These are phyloP conservation scores for Leistus spinibarbis DNA, from an alignment of 2,888 invertebrate genomes.

Conservation along the genomic window DNA sequence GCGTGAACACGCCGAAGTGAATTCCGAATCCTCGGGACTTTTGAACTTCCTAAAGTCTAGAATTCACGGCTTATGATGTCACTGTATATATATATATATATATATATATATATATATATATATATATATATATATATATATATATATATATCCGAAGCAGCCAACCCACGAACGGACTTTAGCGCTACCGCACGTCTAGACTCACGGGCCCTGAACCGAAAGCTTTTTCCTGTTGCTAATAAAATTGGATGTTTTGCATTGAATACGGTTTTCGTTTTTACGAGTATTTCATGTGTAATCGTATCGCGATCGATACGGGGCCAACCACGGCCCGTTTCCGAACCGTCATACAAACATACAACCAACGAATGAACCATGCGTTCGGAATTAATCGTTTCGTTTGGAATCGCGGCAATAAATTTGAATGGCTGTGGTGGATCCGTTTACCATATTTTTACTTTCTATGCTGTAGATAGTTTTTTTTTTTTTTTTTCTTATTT, in stretches of 20 bases:
- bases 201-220: conserved; percentile 1
- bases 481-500: background rate
- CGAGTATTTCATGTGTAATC: conserved; percentile 35
- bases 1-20: conserved; percentile 30
- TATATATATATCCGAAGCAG: too few relatives aligned
- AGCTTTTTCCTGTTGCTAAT: conserved; percentile 32
- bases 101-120: background rate
- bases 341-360: background rate
- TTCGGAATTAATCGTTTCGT: background rate
- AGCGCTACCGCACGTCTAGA: background rate
- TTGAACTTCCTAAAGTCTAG: conserved; percentile 32
- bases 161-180: background rate
- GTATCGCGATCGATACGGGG: conserved; percentile 15
- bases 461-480: background rate
- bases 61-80: conserved; percentile 37
- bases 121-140: too few relatives aligned
- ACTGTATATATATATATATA: conserved; percentile 10
- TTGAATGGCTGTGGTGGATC: background rate
- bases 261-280: conserved; percentile 31
- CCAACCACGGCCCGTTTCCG: background rate
- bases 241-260: conserved; percentile 38
- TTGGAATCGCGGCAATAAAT: background rate
- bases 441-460: background rate
- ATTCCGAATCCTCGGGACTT: conserved; percentile 29
- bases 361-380: background rate